These are phyloP conservation scores for Rhagophthalmus giganteus DNA, from an alignment of 2,888 invertebrate species.

Conservation along the genomic window DNA sequence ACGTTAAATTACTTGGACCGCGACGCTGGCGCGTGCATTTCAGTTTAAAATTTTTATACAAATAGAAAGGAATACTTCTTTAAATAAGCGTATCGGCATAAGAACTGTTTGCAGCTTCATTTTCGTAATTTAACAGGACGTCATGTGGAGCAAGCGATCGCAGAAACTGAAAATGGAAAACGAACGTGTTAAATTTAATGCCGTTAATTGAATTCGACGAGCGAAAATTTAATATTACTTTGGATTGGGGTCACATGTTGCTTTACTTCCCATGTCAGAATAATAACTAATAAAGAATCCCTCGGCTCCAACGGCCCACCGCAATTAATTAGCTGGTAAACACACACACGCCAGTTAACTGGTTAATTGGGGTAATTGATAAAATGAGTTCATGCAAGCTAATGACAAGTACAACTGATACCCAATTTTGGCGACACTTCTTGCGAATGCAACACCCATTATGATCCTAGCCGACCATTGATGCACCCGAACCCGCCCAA, in stretches of 20 bases:
- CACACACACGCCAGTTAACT: slow-evolving; percentile 15
- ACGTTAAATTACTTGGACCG: slow-evolving; percentile 9
- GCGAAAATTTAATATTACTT: slow-evolving; percentile 6
- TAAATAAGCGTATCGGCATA: slow-evolving; percentile 21
- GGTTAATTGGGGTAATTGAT: slow-evolving; percentile 47
- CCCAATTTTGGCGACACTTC: slow-evolving; percentile 31
- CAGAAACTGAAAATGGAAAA: neutral
- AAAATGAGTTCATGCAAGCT: slow-evolving; percentile 45
- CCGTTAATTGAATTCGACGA: neutral
- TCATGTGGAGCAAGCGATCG: slow-evolving; percentile 9
- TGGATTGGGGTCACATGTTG: slow-evolving; percentile 58
- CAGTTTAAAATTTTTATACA: slow-evolving; percentile 19
- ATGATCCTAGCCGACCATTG: slow-evolving; percentile 37
- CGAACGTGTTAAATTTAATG: neutral
- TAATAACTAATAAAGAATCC: slow-evolving; percentile 25
- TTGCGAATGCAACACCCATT: slow-evolving; percentile 47
- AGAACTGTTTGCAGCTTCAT: slow-evolving; percentile 24
- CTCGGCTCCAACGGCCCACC: slow-evolving; percentile 13
- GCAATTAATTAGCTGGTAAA: slow-evolving; percentile 25
- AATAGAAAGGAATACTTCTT: slow-evolving; percentile 17
- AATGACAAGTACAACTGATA: slow-evolving; percentile 37
- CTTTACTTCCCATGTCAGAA: slow-evolving; percentile 40
- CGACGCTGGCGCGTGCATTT: slow-evolving; percentile 18
- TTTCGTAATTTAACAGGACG: slow-evolving; percentile 21
- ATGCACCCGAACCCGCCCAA: slow-evolving; percentile 34